These are phyloP conservation scores for Sylvilagus floridanus DNA, from an alignment of 2,797 vertebrate species.

Conservation along the genomic window DNA sequence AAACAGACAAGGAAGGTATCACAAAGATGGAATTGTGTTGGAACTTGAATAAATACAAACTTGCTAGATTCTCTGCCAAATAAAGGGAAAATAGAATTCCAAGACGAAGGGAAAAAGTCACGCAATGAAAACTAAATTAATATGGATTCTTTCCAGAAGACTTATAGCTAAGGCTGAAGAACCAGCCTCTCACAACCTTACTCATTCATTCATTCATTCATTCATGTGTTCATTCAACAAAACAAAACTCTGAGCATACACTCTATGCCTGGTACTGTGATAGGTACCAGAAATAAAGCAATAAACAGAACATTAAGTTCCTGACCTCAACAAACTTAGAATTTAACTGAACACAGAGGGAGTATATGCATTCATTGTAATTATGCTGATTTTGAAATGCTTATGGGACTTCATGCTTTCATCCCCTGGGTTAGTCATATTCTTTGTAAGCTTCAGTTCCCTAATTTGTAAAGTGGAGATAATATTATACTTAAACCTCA, in stretches of 20 bases:
- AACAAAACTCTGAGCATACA: background rate
- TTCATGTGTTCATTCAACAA: too few relatives aligned
- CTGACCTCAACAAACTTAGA: slow-evolving; percentile 42
- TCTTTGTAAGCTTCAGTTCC: slow-evolving; percentile 40
- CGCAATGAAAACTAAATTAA: slow-evolving; percentile 26
- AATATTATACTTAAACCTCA: background rate
- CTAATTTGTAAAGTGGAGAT: slow-evolving; percentile 38
- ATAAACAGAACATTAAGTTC: slow-evolving; percentile 13
- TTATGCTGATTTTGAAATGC: slow-evolving; percentile 29
- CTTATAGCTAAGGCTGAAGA: slow-evolving; percentile 59
- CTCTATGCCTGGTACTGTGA: background rate
- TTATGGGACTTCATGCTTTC: slow-evolving; percentile 45
- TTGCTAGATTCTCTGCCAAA: slow-evolving; percentile 50
- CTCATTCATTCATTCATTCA: slow-evolving; percentile 47
- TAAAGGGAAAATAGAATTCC: slow-evolving; percentile 3
- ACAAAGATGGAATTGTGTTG: slow-evolving; percentile 45
- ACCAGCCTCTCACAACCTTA: slow-evolving; percentile 24
- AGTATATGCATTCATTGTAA: background rate
- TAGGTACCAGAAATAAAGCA: slow-evolving; percentile 54
- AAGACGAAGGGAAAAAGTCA: slow-evolving; percentile 33
- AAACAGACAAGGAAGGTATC: slow-evolving; percentile 21
- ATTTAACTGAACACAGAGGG: slow-evolving; percentile 11
- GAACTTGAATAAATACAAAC: slow-evolving; percentile 52
- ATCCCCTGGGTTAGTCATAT: slow-evolving; percentile 27
- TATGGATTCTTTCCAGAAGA: slow-evolving; percentile 32